Evolutionary conservation across 2,113 vertebrate species (phyloP).

Genomic region (Ophthalmolycus amberensis): DNA sequence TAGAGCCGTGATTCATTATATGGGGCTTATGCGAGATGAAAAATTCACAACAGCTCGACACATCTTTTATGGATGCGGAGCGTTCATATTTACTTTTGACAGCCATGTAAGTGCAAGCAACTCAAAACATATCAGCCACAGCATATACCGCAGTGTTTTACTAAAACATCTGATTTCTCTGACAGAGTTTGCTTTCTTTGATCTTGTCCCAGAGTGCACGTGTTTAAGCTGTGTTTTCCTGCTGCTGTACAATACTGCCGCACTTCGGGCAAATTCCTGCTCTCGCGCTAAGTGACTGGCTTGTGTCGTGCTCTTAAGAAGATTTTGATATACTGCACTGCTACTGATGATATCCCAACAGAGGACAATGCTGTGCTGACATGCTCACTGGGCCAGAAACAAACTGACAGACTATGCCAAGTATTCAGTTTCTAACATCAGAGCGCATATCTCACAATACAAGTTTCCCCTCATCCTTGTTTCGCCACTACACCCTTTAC

Average conservation of each 20-base stretch:
- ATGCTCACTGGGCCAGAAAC: conserved; percentile 78
- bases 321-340: conserved; percentile 68
- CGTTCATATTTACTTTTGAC: conserved; percentile 54
- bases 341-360: conserved; percentile 68
- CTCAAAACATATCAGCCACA: conserved; percentile 37
- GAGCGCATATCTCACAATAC: conserved; percentile 74
- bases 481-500: conserved; percentile 73
- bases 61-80: conserved; percentile 33
- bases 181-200: conserved; percentile 33
- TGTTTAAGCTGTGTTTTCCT: neutral
- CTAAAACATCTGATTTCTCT: conserved; percentile 44
- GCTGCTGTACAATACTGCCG: conserved; percentile 28
- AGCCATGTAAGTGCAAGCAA: conserved; percentile 35
- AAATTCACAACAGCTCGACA: conserved; percentile 44
- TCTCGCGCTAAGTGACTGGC: conserved; percentile 49
- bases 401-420: conserved; percentile 76
- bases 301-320: conserved; percentile 61
- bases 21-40: conserved; percentile 51
- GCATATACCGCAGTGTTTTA: conserved; percentile 23
- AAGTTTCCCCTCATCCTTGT: conserved; percentile 74
- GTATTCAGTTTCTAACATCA: conserved; percentile 80
- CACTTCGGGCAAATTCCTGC: conserved; percentile 26
- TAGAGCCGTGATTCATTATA: conserved; percentile 67
- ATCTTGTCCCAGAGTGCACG: conserved; percentile 20
- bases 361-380: conserved; percentile 73